These are phyloP conservation scores for Magallana ariakensis DNA, from an alignment of 1,140 invertebrate genomes.

Conservation along the genomic window DNA sequence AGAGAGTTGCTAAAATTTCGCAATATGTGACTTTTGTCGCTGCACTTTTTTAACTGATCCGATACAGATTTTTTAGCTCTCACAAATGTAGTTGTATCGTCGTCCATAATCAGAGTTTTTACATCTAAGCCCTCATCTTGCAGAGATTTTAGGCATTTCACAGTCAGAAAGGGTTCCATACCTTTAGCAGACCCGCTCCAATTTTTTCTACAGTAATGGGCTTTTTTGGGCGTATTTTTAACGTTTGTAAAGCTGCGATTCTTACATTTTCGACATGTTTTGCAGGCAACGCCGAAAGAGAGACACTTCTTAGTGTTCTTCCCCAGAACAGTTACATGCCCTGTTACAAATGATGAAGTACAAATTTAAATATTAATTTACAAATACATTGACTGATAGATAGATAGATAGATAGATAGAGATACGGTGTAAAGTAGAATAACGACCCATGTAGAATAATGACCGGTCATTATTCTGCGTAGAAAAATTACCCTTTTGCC, in stretches of 20 bases:
- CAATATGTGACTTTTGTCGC: not conserved
- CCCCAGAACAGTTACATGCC: not conserved
- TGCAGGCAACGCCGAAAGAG: not conserved
- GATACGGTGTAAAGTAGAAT: too few species aligned
- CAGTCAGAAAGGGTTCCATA: not conserved
- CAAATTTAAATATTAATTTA: too few species aligned
- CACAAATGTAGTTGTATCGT: not conserved
- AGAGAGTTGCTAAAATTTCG: not conserved
- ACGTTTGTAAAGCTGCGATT: not conserved
- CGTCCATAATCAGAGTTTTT: not conserved
- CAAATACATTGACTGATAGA: too few species aligned
- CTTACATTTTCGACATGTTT: not conserved
- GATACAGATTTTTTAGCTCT: not conserved
- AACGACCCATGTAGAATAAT: too few species aligned
- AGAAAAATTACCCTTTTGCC: too few species aligned
- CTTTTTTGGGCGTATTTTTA: not conserved
- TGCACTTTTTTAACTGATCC: not conserved
- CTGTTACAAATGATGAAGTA: not conserved
- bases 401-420: too few species aligned
- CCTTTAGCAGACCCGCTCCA: not conserved
- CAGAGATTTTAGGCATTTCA: not conserved
- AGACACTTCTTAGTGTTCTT: not conserved
- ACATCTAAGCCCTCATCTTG: not conserved
- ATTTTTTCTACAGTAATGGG: not conserved
- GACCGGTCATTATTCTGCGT: too few species aligned